These are phyloP conservation scores for Drosophila aff. DNA, from an alignment of 1,140 invertebrate species.

Conservation along the genomic window DNA sequence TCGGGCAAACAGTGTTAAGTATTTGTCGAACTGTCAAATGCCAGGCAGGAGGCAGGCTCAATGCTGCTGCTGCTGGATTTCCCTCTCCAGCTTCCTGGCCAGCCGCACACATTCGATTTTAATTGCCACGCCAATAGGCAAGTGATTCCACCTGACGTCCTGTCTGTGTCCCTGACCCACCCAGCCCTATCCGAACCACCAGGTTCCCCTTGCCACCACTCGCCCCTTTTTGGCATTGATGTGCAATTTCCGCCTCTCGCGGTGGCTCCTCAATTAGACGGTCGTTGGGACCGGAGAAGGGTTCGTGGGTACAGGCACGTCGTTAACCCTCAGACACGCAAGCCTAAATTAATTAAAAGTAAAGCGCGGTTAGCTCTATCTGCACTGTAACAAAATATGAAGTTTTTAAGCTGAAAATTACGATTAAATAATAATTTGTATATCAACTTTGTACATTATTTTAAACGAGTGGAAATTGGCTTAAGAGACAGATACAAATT, in stretches of 20 bases:
- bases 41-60: slow-evolving; percentile 23
- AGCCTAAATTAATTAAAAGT: slow-evolving; percentile 36
- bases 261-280: slow-evolving; percentile 30
- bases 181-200: neutral
- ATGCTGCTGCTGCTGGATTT: slow-evolving; percentile 2
- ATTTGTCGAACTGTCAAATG: slow-evolving; percentile 79
- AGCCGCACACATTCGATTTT: slow-evolving; percentile 40
- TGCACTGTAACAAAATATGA: neutral
- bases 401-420: neutral
- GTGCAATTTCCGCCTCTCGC: slow-evolving; percentile 37
- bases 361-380: slow-evolving; percentile 8
- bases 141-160: slow-evolving; percentile 24
- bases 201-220: neutral
- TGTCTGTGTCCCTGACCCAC: slow-evolving; percentile 5
- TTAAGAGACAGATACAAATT: neutral
- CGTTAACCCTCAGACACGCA: slow-evolving; percentile 29
- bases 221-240: slow-evolving; percentile 24
- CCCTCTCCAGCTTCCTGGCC: slow-evolving; percentile 14
- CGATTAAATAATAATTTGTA: neutral
- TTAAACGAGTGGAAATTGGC: neutral
- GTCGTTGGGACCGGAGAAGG: slow-evolving; percentile 11
- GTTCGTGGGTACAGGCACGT: slow-evolving; percentile 5
- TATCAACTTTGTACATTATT: neutral
- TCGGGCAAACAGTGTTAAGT: slow-evolving; percentile 79
- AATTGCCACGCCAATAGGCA: slow-evolving; percentile 53